A percentile compares a stretch with the other conserved stretches of the same genome.
phyloP scores from a whole-genome alignment of 2,888 invertebrate genomes.

The Odontomyia ornata region DNA sequence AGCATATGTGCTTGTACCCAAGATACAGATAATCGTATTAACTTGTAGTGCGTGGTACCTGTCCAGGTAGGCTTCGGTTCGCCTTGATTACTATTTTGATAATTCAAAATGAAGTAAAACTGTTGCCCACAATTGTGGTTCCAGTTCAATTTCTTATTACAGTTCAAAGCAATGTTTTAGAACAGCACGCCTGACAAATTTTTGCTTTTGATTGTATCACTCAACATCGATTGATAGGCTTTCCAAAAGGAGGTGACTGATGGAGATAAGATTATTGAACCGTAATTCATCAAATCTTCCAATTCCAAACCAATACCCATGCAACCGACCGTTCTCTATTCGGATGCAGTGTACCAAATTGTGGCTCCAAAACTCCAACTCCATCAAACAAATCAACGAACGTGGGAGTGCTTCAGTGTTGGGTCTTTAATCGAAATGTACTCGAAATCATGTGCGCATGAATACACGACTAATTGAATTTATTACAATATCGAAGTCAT shows the following conservation, averaged over 20 bases:
- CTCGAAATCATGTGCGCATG: conserved; percentile 24
- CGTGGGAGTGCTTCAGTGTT: conserved; percentile 26
- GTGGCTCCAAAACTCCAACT: neutral
- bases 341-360: too few species aligned
- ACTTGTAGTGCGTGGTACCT: conserved; percentile 42
- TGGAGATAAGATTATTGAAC: too few species aligned
- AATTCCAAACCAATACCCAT: too few species aligned
- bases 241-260: too few species aligned
- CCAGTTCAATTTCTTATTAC: neutral
- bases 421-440: neutral
- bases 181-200: too few species aligned
- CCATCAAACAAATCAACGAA: neutral
- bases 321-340: too few species aligned
- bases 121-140: conserved; percentile 1
- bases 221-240: too few species aligned
- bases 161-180: neutral
- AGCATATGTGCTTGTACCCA: conserved; percentile 10
- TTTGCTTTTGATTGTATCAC: too few species aligned
- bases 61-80: conserved; percentile 32
- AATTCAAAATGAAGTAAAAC: neutral
- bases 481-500: conserved; percentile 36
- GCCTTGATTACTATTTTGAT: conserved; percentile 29
- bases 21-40: conserved; percentile 44
- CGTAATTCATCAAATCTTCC: too few species aligned
- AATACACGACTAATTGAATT: conserved; percentile 45